Conservation (phyloP, 2,797 vertebrate genomes). For the Sebastes variabilis region DNA sequence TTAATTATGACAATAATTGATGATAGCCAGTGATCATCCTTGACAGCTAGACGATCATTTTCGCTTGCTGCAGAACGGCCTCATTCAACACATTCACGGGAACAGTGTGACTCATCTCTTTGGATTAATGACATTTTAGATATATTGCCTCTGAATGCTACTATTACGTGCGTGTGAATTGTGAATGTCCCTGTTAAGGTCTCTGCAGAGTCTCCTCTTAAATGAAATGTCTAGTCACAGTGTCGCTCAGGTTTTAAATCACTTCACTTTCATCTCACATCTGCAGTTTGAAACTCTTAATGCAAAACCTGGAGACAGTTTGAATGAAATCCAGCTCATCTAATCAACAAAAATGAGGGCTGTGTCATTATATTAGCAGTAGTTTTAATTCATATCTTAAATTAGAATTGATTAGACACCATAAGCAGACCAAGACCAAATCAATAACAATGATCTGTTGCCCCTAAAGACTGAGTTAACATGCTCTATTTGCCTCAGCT, state of each 20-base stretch:
- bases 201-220: neutral
- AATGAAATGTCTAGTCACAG: neutral
- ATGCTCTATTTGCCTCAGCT: constrained; percentile 1
- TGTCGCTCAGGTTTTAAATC: neutral
- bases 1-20: neutral
- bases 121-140: constrained; percentile 22
- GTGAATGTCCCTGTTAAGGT: neutral
- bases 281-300: neutral
- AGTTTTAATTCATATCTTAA: neutral
- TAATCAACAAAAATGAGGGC: neutral
- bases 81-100: neutral
- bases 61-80: neutral
- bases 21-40: neutral
- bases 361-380: neutral
- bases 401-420: neutral
- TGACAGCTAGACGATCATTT: neutral
- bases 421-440: constrained; percentile 4
- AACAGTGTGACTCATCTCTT: neutral
- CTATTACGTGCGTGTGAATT: neutral
- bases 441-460: constrained; percentile 26
- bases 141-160: constrained; percentile 1
- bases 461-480: constrained; percentile 1
- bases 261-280: neutral
- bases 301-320: neutral
- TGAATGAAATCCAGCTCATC: neutral